These are phyloP conservation scores for Tenthredo mesomela DNA, from an alignment of 2,888 invertebrate species.

Conservation along the genomic window DNA sequence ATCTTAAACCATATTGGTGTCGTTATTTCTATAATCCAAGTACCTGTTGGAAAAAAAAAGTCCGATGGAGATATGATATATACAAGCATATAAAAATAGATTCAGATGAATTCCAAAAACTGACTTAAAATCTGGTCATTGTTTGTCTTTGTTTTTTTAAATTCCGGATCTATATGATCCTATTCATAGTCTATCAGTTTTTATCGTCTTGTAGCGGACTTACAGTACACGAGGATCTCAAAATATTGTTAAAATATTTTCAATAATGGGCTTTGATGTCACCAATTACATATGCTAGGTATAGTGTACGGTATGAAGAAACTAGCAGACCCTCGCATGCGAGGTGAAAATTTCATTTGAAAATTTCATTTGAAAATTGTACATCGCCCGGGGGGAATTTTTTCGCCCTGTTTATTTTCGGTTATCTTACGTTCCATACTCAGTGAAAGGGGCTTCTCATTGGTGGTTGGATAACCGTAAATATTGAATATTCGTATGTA, in stretches of 20 bases:
- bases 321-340: background rate
- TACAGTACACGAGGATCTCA: background rate
- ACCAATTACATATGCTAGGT: background rate
- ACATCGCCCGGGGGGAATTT: constrained; percentile 30
- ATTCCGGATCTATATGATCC: background rate
- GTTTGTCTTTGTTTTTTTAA: background rate
- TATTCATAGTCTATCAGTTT: background rate
- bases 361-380: constrained; percentile 5
- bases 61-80: background rate
- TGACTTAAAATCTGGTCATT: background rate
- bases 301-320: constrained; percentile 2
- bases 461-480: background rate
- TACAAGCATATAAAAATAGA: background rate
- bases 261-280: background rate
- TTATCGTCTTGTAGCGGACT: background rate
- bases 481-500: background rate
- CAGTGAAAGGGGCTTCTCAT: constrained; percentile 29
- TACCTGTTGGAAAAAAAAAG: background rate
- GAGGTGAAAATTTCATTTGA: background rate
- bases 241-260: background rate
- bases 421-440: background rate
- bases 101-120: background rate
- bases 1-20: background rate
- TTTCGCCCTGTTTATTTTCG: background rate
- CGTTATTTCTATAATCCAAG: background rate